Evolutionary conservation across 2,797 vertebrate genomes (phyloP).

Genomic region (Nasua narica): DNA sequence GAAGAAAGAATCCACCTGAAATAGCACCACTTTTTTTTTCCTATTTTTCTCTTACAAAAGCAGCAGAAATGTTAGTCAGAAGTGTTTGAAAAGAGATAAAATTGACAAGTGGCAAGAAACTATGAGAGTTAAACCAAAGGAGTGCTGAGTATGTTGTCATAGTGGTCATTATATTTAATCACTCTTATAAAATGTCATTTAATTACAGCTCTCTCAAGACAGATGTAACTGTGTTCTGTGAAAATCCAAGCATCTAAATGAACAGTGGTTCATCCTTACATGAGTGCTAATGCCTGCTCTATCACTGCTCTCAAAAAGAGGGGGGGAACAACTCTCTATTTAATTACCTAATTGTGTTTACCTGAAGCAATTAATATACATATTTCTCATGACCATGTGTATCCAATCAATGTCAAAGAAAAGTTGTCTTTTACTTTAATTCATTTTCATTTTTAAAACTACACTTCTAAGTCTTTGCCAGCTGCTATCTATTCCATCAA

Average conservation of each 20-base stretch:
- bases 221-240: not conserved
- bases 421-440: not conserved
- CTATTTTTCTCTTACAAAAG: not conserved
- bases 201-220: constrained; percentile 2
- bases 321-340: not conserved
- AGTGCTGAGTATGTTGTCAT: not conserved
- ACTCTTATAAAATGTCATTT: not conserved
- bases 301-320: not conserved
- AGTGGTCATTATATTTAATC: constrained; percentile 26
- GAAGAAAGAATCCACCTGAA: not conserved
- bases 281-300: not conserved
- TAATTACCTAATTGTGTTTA: not conserved
- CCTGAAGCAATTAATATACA: not conserved
- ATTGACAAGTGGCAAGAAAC: not conserved
- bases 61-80: not conserved
- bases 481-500: not conserved
- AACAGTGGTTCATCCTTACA: not conserved
- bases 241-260: not conserved
- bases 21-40: not conserved
- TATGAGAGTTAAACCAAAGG: not conserved
- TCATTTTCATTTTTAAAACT: not conserved
- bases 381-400: not conserved
- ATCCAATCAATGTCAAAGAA: not conserved
- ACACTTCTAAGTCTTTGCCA: not conserved
- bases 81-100: not conserved